Base-by-base conservation (phyloP, 2,113 vertebrate genomes). In the Alligator mississippiensis region DNA sequence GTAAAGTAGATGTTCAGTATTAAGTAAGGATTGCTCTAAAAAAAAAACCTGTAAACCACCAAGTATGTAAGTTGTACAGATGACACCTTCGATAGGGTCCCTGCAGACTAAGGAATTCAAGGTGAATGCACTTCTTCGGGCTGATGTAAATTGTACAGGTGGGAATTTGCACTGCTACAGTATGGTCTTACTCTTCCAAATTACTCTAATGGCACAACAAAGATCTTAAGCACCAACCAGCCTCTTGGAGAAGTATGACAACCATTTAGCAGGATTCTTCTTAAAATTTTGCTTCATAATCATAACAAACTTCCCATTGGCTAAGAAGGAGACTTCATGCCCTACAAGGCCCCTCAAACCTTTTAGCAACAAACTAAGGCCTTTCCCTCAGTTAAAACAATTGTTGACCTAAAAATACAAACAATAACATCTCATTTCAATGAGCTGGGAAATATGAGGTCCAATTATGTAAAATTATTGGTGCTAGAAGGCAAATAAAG, bases 351-450 rank as follows among this genome's bases (percentile, higher is more conserved):
- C 12, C 25, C 87, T 57, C 30, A 58, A 2, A 74, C 30, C 70
- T 90, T 34, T 84, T 89, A 77, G 63, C 58, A 16, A 82, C 19
- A 27, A 92, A n/a, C 74, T 25, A 91, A 79, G n/a, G 19, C 55
- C 9, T 57, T 83, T 72, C 30, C 81, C 70, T 95, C 85, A 77
- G 77, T 93, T 95, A 82, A 87, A 70, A 22, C 77, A 63, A 81
- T 90, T 77, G 47, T 87, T 95, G 92, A 64, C 82, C 90, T 95
- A 91, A 92, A 96, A 97, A 94, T n/a, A 75, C 70, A 88, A 88
- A 85, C 63, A 87, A 63, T 24, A 25, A 88, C 84, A 9, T 97
- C 64, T 91, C 68, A 47, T 91, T 92, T 95, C 75, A 77, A 12
- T 94, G 75, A 93, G 34, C 80, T 89, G 34, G n/a, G 90, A 94